A percentile compares a stretch with the other conserved stretches of the same genome.
Conservation (phyloP, 2,113 vertebrate species). For the Nansenia antarctica region DNA sequence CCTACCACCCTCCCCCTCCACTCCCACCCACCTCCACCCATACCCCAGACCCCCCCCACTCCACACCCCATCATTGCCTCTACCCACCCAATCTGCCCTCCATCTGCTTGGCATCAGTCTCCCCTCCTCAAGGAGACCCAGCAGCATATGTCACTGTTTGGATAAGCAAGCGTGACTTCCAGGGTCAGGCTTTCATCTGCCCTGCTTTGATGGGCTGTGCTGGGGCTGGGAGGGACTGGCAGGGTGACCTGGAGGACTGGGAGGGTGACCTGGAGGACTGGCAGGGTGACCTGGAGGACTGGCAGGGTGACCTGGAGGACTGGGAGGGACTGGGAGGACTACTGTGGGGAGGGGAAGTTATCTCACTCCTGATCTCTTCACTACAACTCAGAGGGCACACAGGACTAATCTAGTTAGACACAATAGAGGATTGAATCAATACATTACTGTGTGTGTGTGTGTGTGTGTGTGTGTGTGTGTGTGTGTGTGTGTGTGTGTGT, state of each 20-base stretch:
- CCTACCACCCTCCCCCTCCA: neutral
- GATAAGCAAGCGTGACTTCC: slow-evolving; percentile 27
- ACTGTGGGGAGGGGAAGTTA: neutral
- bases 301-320: neutral
- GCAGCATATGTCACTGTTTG: slow-evolving; percentile 76
- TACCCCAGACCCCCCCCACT: neutral
- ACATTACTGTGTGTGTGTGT: neutral
- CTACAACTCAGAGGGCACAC: neutral
- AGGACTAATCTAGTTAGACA: neutral
- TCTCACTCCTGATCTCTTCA: slow-evolving; percentile 5
- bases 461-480: too few relatives aligned
- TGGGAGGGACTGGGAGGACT: neutral
- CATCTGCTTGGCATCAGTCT: slow-evolving; percentile 77
- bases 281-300: neutral
- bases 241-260: neutral
- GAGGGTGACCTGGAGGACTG: neutral
- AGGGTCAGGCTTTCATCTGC: slow-evolving; percentile 63
- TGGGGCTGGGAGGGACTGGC: neutral
- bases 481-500: too few relatives aligned
- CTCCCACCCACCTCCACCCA: neutral
- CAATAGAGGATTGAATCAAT: neutral
- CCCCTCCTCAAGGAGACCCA: slow-evolving; percentile 27
- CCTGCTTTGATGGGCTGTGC: slow-evolving; percentile 53
- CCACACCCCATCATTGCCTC: slow-evolving; percentile 5
- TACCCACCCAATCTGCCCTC: slow-evolving; percentile 66